Conservation (phyloP, 2,113 vertebrate genomes). For the Corythornis vintsioides region DNA sequence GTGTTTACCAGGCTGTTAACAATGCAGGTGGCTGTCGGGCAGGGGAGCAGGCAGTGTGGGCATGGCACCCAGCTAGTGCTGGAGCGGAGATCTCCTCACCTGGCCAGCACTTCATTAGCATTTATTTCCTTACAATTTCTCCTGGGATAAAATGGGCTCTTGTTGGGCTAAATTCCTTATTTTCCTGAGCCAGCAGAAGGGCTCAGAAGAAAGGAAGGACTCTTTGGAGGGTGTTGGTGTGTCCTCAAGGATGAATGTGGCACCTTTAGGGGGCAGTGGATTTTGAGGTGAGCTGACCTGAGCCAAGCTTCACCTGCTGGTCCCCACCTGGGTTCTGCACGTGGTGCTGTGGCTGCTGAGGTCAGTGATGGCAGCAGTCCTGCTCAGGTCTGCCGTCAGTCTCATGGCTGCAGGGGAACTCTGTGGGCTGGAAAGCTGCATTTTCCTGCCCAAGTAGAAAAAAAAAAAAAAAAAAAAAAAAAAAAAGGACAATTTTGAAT, state of each 20-base stretch:
- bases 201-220: not conserved
- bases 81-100: not conserved
- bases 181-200: accelerated
- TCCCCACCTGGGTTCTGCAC: accelerated
- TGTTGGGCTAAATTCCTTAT: not conserved
- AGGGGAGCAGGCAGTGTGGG: not conserved
- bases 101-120: accelerated
- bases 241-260: not conserved
- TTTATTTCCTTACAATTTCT: not conserved
- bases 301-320: not conserved
- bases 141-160: not conserved
- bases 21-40: not conserved
- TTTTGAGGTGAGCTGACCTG: not conserved
- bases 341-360: accelerated
- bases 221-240: not conserved
- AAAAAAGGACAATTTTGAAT: not conserved
- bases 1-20: constrained; percentile 71
- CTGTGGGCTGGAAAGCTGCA: not conserved
- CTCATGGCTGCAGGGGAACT: not conserved
- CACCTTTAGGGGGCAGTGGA: not conserved
- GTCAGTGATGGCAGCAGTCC: not conserved
- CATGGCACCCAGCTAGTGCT: not conserved
- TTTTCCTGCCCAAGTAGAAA: not conserved
- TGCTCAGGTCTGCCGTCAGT: not conserved
- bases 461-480: not conserved